phyloP scores from a whole-genome alignment of 2,888 invertebrate species.

The Malachius bipustulatus region DNA sequence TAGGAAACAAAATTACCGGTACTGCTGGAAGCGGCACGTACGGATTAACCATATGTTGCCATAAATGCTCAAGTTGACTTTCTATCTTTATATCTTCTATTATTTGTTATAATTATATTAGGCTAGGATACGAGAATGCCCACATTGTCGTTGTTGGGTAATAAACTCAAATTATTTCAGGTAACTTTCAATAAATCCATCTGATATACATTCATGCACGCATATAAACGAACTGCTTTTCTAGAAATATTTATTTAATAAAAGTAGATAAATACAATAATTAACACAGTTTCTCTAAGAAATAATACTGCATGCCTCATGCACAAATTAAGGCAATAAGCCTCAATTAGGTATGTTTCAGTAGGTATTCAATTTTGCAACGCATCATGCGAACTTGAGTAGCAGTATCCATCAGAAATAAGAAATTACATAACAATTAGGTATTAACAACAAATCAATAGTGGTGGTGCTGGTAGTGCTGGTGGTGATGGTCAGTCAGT shows the following conservation, averaged over 20 bases:
- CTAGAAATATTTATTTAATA: conserved; percentile 28
- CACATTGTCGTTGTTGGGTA: too few relatives aligned
- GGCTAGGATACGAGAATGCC: too few relatives aligned
- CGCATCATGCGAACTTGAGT: conserved; percentile 19
- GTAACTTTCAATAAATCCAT: too few relatives aligned
- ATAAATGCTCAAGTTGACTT: too few relatives aligned
- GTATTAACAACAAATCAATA: conserved; percentile 23
- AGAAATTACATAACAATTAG: conserved; percentile 24
- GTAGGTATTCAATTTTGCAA: conserved; percentile 16
- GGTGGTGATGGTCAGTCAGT: conserved; percentile 26
- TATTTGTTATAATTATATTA: too few relatives aligned
- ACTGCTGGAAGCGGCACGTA: too few relatives aligned
- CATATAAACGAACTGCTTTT: too few relatives aligned
- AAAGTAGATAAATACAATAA: conserved; percentile 31
- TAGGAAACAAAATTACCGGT: too few relatives aligned
- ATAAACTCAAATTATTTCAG: too few relatives aligned
- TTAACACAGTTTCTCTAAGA: conserved; percentile 32
- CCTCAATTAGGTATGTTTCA: conserved; percentile 19
- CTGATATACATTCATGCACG: too few relatives aligned
- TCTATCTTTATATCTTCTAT: too few relatives aligned
- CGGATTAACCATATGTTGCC: too few relatives aligned
- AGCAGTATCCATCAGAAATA: conserved; percentile 15
- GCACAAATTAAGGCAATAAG: conserved; percentile 20
- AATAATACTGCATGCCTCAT: conserved; percentile 33
- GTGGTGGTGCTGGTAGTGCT: conserved; percentile 17